Conservation (phyloP, 2,888 invertebrate species). For the Nymphalis c-album region DNA sequence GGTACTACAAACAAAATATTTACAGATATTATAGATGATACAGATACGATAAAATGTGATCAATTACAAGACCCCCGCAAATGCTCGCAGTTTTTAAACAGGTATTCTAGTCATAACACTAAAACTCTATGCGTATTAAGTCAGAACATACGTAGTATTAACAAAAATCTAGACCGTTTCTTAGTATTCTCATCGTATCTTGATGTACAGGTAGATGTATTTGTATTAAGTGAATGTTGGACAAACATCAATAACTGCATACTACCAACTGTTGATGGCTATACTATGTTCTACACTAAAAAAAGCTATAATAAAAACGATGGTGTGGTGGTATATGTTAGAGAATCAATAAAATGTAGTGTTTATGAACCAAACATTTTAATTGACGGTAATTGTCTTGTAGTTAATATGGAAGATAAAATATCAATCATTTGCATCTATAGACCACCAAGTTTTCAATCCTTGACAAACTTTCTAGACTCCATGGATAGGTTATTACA, state of each 20-base stretch:
- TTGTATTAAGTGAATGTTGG: not conserved
- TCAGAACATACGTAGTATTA: not conserved
- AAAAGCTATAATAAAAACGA: slow-evolving; percentile 1
- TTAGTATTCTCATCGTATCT: not conserved
- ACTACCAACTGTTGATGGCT: not conserved
- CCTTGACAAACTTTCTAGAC: too few species aligned
- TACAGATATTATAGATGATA: too few species aligned
- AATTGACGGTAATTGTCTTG: not conserved
- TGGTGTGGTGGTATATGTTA: too few species aligned
- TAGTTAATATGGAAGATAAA: too few species aligned
- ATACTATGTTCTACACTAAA: not conserved
- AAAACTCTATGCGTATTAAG: too few species aligned
- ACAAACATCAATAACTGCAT: not conserved
- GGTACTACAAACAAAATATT: too few species aligned
- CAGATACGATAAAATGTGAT: not conserved
- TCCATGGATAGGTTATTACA: too few species aligned
- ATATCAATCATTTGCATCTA: too few species aligned
- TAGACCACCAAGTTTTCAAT: too few species aligned
- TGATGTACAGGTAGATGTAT: not conserved
- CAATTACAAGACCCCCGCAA: not conserved
- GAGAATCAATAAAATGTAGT: too few species aligned
- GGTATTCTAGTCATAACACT: too few species aligned
- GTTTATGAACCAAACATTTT: not conserved
- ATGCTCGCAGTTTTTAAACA: not conserved
- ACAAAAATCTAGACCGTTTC: not conserved